These are phyloP conservation scores for Lamellibrachia columna DNA, from an alignment of 2,888 invertebrate species.

Conservation along the genomic window DNA sequence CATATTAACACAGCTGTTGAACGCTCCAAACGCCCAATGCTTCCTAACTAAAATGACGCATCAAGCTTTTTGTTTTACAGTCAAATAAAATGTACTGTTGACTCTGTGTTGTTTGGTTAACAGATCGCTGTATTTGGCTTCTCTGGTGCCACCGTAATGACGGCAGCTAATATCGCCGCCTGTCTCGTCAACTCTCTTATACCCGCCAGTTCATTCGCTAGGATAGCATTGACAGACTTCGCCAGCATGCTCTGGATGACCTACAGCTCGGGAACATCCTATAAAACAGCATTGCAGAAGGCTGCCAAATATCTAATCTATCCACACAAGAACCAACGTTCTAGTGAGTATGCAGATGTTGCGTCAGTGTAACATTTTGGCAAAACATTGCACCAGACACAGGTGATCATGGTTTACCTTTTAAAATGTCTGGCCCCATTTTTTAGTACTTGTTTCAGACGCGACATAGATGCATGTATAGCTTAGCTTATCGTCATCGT, in stretches of 20 bases:
- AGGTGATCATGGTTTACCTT: no score
- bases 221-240: not conserved
- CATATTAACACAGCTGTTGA: no score
- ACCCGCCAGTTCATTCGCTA: not conserved
- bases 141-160: not conserved
- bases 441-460: no score
- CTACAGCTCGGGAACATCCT: not conserved
- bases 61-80: no score
- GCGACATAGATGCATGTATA: no score
- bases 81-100: no score
- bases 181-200: not conserved
- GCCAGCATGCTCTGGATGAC: not conserved
- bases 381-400: no score
- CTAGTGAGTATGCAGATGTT: not conserved
- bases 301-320: not conserved
- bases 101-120: not conserved
- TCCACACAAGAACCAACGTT: not conserved
- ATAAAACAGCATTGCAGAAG: not conserved
- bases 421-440: no score
- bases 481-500: no score
- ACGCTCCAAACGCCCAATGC: no score
- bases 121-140: conserved; percentile 16
- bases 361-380: no score
- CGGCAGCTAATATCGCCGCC: not conserved
- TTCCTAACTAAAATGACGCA: no score